Evolutionary conservation across 1,140 invertebrate genomes (phyloP), one percentile per base, ranked within the genome.

Genomic region (Paracyclopina nana): DNA sequence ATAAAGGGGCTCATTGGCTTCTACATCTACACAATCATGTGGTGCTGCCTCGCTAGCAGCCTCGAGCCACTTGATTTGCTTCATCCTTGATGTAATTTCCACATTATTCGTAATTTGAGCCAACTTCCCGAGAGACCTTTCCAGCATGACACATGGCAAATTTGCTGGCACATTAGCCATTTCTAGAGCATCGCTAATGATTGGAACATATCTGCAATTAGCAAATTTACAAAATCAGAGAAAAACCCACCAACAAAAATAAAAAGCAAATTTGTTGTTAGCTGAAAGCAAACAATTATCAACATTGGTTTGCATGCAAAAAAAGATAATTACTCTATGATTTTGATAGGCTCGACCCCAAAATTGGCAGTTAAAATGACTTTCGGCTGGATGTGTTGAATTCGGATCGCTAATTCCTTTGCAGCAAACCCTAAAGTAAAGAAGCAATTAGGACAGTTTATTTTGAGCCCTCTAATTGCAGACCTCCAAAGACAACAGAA

Each of bases 331-430:
- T 67, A 82, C 78, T 73, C 76, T 24, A 92, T 74, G 38, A 84
- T 68, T 68, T 78, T 80, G 34, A 75, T 75, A 0, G 85, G 84
- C 63, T 92, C 87, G 4, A 92, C 69, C 4, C 87, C 87, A 62
- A 80, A 87, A 62, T 81, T 90, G 0, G 86, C 83, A 12, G 81
- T 79, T 22, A 94, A 79, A 26, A 94, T 75, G 2, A 91, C 72
- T 60, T 82, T 86, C 0, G 86, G 84, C 62, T 79, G 70, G 3
- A 82, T 80, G 60, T 94, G 86, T 56, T 82, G 73, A 50, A 94
- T 90, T 46, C 87, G 72, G 0, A 74, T 72, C 24, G 82, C 75
- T 3, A 94, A 65, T 64, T 92, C 86, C 44, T 77, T 73, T 0
- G 85, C 78, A 1, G 86, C 85, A 62, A 91, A 92, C 28, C 86